phyloP scores from a whole-genome alignment of 2,113 vertebrate species.

The Cynocephalus volans region DNA sequence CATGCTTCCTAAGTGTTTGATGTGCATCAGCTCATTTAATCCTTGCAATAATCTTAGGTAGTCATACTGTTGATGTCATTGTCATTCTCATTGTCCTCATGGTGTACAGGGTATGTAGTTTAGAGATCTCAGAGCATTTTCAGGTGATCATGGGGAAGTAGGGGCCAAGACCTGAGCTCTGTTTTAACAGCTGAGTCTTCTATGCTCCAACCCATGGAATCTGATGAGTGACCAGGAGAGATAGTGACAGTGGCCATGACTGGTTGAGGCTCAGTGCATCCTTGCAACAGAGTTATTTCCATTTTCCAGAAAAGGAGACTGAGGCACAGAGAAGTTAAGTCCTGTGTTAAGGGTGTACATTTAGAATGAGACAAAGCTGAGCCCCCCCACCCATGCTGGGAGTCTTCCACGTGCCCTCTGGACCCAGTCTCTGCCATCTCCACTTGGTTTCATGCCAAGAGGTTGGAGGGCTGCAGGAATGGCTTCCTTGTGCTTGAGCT shows the following conservation, averaged over 20 bases:
- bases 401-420: background rate
- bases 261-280: background rate
- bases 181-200: fast-evolving
- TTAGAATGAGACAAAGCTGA: background rate
- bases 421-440: fast-evolving
- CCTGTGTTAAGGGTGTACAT: background rate
- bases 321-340: background rate
- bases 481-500: background rate
- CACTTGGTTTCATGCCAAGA: background rate
- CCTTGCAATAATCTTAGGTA: fast-evolving
- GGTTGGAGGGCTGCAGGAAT: fast-evolving
- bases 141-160: background rate
- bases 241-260: fast-evolving
- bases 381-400: background rate
- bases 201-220: fast-evolving
- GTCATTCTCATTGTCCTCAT: fast-evolving
- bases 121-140: background rate
- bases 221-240: background rate
- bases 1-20: background rate
- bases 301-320: fast-evolving
- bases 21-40: fast-evolving
- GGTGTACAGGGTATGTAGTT: fast-evolving
- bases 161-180: fast-evolving
- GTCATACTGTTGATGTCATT: fast-evolving
- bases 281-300: fast-evolving